Conservation (phyloP, 1,140 invertebrate species). For the Bicyclus anynana region DNA sequence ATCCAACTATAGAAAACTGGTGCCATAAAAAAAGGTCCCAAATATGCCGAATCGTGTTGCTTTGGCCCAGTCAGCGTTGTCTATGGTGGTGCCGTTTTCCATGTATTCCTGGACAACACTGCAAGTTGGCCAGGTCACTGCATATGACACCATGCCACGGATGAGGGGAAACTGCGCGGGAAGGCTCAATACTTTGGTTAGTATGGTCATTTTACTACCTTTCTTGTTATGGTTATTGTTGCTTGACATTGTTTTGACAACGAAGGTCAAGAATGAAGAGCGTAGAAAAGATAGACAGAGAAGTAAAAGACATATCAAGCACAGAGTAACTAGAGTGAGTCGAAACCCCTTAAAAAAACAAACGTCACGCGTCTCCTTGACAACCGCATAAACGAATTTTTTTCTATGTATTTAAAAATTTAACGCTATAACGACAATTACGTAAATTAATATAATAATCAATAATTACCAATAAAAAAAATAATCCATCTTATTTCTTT, state of each 20-base stretch:
- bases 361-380: no score
- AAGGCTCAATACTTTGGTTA: slow-evolving; percentile 15
- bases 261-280: not conserved
- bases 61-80: slow-evolving; percentile 39
- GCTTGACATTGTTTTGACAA: not conserved
- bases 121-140: slow-evolving; percentile 83
- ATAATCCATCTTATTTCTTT: no score
- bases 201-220: slow-evolving; percentile 13
- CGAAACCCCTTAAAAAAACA: no score
- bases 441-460: no score
- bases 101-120: slow-evolving; percentile 81
- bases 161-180: slow-evolving; percentile 46
- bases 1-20: slow-evolving; percentile 63
- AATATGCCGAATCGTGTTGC: slow-evolving; percentile 51
- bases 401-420: no score
- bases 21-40: slow-evolving; percentile 62
- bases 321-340: no score
- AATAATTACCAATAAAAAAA: no score
- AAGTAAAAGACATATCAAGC: slow-evolving; percentile 2
- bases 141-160: slow-evolving; percentile 85
- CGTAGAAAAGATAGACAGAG: not conserved
- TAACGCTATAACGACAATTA: no score
- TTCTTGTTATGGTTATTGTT: not conserved
- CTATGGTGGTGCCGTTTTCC: slow-evolving; percentile 45
- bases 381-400: no score